These are phyloP conservation scores for Protophormia terraenovae DNA, from an alignment of 2,888 invertebrate species.

Conservation along the genomic window DNA sequence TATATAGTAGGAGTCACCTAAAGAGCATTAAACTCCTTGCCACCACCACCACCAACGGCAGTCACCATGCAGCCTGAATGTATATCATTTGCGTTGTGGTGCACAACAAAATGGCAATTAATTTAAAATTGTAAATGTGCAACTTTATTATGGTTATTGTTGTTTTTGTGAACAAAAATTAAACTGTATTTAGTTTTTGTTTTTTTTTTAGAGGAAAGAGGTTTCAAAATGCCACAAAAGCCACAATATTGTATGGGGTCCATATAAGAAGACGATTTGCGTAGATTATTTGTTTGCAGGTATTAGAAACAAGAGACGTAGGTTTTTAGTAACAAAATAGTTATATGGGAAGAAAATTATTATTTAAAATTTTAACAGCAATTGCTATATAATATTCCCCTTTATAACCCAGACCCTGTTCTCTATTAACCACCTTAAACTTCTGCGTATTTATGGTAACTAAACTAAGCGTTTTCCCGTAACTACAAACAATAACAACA, in stretches of 20 bases:
- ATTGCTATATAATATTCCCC: neutral
- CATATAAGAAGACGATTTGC: neutral
- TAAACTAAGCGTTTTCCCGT: neutral
- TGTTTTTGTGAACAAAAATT: conserved; percentile 44
- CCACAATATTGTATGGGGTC: conserved; percentile 39
- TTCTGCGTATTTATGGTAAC: neutral
- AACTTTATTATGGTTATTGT: conserved; percentile 36
- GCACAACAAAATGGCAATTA: conserved; percentile 63
- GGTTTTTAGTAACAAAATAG: too few species aligned
- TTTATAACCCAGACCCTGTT: neutral
- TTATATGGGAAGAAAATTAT: neutral
- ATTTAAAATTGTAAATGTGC: conserved; percentile 65
- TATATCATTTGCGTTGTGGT: conserved; percentile 50
- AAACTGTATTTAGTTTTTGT: conserved; percentile 41
- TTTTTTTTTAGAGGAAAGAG: neutral
- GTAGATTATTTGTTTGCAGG: neutral
- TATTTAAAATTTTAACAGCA: neutral
- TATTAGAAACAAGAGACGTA: neutral
- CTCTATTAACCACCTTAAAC: neutral
- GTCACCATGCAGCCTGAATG: neutral
- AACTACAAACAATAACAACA: neutral
- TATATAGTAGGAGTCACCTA: neutral
- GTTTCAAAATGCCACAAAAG: conserved; percentile 44
- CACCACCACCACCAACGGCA: too few species aligned
- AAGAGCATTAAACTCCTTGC: neutral